Conservation (phyloP, 2,113 vertebrate genomes). For the Pyxicephalus adspersus region DNA sequence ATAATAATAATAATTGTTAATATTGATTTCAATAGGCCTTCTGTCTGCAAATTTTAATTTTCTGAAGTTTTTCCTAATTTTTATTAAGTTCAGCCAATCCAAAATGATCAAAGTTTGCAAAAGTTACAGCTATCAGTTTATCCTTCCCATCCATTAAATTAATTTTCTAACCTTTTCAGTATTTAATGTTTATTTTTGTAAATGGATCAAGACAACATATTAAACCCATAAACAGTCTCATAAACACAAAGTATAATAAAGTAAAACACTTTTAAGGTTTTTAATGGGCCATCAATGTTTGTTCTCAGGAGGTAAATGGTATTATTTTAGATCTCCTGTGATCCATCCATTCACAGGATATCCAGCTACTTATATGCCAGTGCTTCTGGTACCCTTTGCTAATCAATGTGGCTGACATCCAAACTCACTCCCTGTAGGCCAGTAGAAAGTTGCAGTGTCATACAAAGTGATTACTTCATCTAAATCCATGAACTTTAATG, state of each 20-base stretch:
- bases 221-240: neutral
- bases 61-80: no score
- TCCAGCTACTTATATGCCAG: constrained; percentile 31
- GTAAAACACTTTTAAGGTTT: neutral
- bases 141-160: no score
- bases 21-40: no score
- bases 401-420: constrained; percentile 44
- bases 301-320: constrained; percentile 7
- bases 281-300: neutral
- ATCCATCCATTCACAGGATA: constrained; percentile 44
- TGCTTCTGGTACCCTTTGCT: constrained; percentile 22
- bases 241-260: neutral
- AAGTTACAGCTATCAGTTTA: no score
- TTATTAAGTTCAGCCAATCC: no score
- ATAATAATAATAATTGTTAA: no score
- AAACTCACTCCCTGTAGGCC: constrained; percentile 11
- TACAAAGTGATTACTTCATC: constrained; percentile 44
- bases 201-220: no score
- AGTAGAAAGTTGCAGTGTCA: constrained; percentile 27
- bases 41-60: no score
- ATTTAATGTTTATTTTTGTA: no score
- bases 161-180: neutral
- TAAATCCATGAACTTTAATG: constrained; percentile 36
- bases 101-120: no score
- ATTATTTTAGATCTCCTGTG: constrained; percentile 31